Evolutionary conservation across 2,888 invertebrate species (phyloP), one percentile per base, ranked within the genome.

Genomic region (Tachystola acroxantha): DNA sequence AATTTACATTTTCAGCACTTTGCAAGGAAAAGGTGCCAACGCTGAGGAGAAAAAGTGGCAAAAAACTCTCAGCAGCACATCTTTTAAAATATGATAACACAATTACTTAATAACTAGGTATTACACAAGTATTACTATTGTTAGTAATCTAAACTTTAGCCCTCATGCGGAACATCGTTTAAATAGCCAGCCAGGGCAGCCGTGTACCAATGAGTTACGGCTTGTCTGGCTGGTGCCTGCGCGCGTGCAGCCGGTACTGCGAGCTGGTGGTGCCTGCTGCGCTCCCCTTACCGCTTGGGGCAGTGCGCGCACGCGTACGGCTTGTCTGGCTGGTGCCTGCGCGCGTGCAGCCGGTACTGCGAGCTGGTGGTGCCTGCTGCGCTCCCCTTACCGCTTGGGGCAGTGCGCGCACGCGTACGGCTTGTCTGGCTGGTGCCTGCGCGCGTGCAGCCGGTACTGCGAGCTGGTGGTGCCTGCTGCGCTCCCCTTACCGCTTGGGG

Each of bases 391-490:
- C 7, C 0, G 3, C 2, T 10, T 10, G 7, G 19, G 12, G 20
- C 20, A 20, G 20, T 20, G 20, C 20, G 20, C 10, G 42, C 20
- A 20, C 5, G 20, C 20, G 20, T 88, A 89, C 60, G 73, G 89
- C 86, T 19, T 86, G 62, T 53, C 53, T 3, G 53, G 37, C 39
- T 45, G 41, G 51, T 81, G 81, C 0, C 92, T 71, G 53, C 91
- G 88, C 10, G 89, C 75, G 57, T 93, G 93, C 44, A 92, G 79
- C 31, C 91, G 90, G 57, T 89, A 91, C 65, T 93, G 93, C 11
- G 92, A 93, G 7, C 92, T 92, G 1, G 93, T 93, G 24, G 93
- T 92, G 72, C n/a, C n/a, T n/a, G n/a, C n/a, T n/a, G n/a, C n/a
- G n/a, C n/a, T n/a, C n/a, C n/a, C n/a, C n/a, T n/a, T 29, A 64